Base-by-base conservation (phyloP, 1,140 invertebrate species). In the Papilio aristodemus region DNA sequence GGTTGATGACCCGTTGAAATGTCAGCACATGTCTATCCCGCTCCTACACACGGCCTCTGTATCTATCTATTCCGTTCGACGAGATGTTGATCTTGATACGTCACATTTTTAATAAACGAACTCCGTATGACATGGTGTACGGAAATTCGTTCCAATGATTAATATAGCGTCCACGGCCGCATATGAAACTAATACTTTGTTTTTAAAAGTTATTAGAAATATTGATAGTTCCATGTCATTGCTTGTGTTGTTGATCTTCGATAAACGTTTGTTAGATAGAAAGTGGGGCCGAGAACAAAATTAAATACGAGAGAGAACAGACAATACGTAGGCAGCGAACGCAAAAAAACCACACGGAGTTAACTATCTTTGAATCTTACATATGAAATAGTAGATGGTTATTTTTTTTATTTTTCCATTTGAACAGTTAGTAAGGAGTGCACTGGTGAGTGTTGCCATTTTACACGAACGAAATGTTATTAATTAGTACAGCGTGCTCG, bases 91-190 rank as follows among this genome's bases (percentile, higher is more conserved):
- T 91, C 89, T 91, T 90, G 88, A 91, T 91, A 91, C 89, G 88
- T 91, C 89, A 91, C 82, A 90, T 89, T 91, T 91, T 91, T 91
- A 91, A 91, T 91, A 91, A 91, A 91, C 89, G 89, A 89, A 91
- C 87, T 85, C 79, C 83, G 85, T 90, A 89, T 89, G 87, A 91
- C 88, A 90, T 84, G 87, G 82, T 81, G 87, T 84, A 88, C 83
- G 85, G 88, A 89, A 90, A 90, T 90, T 87, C 84, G 85, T 89
- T 89, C 82, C 79, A 87, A 91, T 91, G 89, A 91, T 91, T 91
- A 91, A 91, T 91, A 91, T 86, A 82, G 80, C 85, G 81, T 84
- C 79, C 79, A 78, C 78, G 79, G 79, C 72, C 74, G 81, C 82
- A 89, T 84, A 84, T 76, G 82, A 85, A 90, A 90, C 81, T 84